These are phyloP conservation scores for Holocentrus rufus DNA, from an alignment of 2,797 vertebrate species.

Conservation along the genomic window DNA sequence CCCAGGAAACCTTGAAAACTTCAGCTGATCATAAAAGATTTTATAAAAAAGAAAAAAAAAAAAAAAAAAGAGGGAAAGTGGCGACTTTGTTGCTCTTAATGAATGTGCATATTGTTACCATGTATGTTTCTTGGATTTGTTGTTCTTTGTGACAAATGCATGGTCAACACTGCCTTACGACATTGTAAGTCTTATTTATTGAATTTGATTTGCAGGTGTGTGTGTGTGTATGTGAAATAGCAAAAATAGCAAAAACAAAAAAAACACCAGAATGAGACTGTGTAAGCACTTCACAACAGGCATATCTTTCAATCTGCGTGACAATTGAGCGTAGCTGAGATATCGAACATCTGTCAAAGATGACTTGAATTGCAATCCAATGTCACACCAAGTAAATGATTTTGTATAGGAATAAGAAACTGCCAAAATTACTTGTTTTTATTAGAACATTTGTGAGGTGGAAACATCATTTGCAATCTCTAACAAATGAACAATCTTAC, in stretches of 20 bases:
- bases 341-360: neutral
- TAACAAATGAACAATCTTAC: neutral
- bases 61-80: conserved; percentile 70
- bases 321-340: conserved; percentile 23
- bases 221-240: conserved; percentile 41
- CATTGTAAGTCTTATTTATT: conserved; percentile 93
- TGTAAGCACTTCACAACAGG: conserved; percentile 77
- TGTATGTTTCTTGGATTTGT: conserved; percentile 77
- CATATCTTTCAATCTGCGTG: conserved; percentile 24
- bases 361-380: conserved; percentile 42
- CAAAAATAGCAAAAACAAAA: conserved; percentile 7
- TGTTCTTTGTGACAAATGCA: conserved; percentile 87
- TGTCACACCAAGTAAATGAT: conserved; percentile 7
- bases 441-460: neutral
- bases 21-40: conserved; percentile 44
- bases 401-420: conserved; percentile 36
- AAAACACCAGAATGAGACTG: conserved; percentile 45
- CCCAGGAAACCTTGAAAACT: conserved; percentile 93
- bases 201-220: conserved; percentile 81
- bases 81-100: conserved; percentile 80
- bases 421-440: neutral
- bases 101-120: conserved; percentile 88
- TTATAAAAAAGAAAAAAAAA: conserved; percentile 57
- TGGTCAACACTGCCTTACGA: conserved; percentile 95
- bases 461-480: too few species aligned